Base-by-base conservation (phyloP, 2,888 invertebrate species). In the Orthonychiurus folsomi region DNA sequence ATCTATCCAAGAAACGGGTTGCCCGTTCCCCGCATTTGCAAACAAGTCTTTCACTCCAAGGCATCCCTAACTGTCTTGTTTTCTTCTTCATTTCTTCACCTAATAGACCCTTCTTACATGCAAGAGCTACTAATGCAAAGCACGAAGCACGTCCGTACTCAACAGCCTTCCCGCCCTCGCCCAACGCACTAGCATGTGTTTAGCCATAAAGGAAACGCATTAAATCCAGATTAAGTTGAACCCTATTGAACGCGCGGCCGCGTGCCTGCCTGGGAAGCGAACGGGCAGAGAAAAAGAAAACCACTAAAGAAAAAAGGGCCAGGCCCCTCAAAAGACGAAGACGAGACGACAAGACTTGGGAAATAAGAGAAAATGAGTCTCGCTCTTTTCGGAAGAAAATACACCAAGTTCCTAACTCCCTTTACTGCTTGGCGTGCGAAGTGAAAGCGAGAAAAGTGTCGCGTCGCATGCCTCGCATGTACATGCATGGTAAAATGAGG, bases 171-270 rank as follows among this genome's bases (percentile, higher is more conserved):
- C n/a, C n/a, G n/a, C n/a, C n/a, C 37, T 37, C 37, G 37, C 15
- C 15, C 9, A 37, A 37, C 15, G 9, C n/a, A 5, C 15, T 37
- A 15, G 37, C 37, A 37, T 37, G 37, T 37, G 37, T 37, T 37
- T 37, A 5, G 9, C 37, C 37, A 37, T 37, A 37, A 37, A 37
- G 37, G 37, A 37, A 37, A 37, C 15, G 37, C 37, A 37, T 37
- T 37, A 37, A 37, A 37, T 37, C 37, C 37, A 37, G 37, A 37
- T 37, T 37, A n/a, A 37, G 37, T 37, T 37, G 37, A 37, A 37
- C 37, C 37, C 15, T 37, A 9, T 37, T n/a, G n/a, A n/a, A n/a
- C n/a, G n/a, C n/a, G n/a, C n/a, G n/a, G n/a, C n/a, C n/a, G n/a
- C n/a, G n/a, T n/a, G n/a, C n/a, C n/a, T n/a, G n/a, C n/a, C n/a